These are phyloP conservation scores for Polypterus bichir DNA, from an alignment of 2,113 vertebrate genomes.

Conservation along the genomic window DNA sequence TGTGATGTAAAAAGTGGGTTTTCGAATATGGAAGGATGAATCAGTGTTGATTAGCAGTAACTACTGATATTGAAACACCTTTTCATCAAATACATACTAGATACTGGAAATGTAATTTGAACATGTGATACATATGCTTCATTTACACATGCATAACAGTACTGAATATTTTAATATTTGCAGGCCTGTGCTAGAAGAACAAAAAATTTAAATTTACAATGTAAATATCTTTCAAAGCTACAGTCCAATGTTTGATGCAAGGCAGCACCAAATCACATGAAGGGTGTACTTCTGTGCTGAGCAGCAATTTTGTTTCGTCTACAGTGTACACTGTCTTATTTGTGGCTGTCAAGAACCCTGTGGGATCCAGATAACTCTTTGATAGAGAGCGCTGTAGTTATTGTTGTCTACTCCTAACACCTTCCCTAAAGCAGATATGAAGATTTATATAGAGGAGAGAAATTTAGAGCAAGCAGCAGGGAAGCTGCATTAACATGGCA, in stretches of 20 bases:
- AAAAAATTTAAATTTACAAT: slow-evolving; percentile 25
- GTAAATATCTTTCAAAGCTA: slow-evolving; percentile 22
- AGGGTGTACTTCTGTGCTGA: slow-evolving; percentile 1
- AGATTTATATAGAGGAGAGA: slow-evolving; percentile 45
- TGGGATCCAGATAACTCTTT: slow-evolving; percentile 56
- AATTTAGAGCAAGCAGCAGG: slow-evolving; percentile 33
- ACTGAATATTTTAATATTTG: slow-evolving; percentile 22
- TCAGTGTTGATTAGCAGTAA: too few relatives aligned
- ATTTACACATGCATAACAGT: slow-evolving; percentile 2
- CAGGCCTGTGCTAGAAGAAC: slow-evolving; percentile 23
- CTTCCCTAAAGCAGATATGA: slow-evolving; percentile 49
- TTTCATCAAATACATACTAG: too few relatives aligned
- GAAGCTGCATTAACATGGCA: slow-evolving; percentile 40
- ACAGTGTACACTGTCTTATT: slow-evolving; percentile 27
- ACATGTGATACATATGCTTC: background rate
- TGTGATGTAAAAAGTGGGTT: too few relatives aligned
- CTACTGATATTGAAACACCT: too few relatives aligned
- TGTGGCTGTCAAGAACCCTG: slow-evolving; percentile 45
- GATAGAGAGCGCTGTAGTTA: slow-evolving; percentile 46
- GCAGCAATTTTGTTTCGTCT: slow-evolving; percentile 31
- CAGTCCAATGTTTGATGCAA: slow-evolving; percentile 15
- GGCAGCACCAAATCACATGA: background rate
- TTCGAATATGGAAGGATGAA: too few relatives aligned
- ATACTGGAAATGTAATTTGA: too few relatives aligned
- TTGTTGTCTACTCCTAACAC: slow-evolving; percentile 50